Evolutionary conservation across 2,113 vertebrate species (phyloP), one percentile per base, ranked within the genome.

Genomic region (Leiothrix lutea): DNA sequence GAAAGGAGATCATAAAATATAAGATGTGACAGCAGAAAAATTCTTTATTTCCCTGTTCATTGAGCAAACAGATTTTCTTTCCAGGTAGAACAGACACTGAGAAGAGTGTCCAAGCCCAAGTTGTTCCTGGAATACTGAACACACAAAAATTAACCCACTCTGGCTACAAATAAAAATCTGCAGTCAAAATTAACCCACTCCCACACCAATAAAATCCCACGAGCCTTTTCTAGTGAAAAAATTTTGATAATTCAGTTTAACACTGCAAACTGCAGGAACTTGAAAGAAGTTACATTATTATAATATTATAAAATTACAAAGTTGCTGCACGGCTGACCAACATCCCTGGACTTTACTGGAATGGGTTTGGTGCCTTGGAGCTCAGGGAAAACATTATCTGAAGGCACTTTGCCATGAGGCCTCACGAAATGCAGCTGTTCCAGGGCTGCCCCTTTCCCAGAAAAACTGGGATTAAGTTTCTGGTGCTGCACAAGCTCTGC

Each of bases 401-500:
- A 36, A 71, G 86, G 72, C 35, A 40, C 31, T 69, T 42, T 56
- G 88, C 86, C 94, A 40, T 4, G 3, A 90, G 71, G 78, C 72
- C 86, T 58, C 20, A 12, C 8, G 36, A 77, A 80, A 58, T 2
- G 73, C 36, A 66, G 79, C 95, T 90, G 80, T 75, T 91, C 60
- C 88, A 62, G 29, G 62, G 73, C 48, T 85, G 80, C 82, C 78
- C 51, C 56, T 50, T 80, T 62, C 93, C 77, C 57, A 94, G 91
- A 94, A 72, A 74, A 65, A 57, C 48, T 51, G 38, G 47, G 80
- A 93, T 95, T 80, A 58, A 28, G 26, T 92, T 93, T 86, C 95
- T 54, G 22, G 3, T 56, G 73, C 94, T 83, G 85, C 77, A 87
- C 48, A 74, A 84, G 29, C 53, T 38, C 67, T 35, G 82, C 44